Percentiles rank a stretch among this genome's conserved stretches.
Evolutionary conservation across 1,140 invertebrate species (phyloP).

Genomic region (Whitmania pigra): DNA sequence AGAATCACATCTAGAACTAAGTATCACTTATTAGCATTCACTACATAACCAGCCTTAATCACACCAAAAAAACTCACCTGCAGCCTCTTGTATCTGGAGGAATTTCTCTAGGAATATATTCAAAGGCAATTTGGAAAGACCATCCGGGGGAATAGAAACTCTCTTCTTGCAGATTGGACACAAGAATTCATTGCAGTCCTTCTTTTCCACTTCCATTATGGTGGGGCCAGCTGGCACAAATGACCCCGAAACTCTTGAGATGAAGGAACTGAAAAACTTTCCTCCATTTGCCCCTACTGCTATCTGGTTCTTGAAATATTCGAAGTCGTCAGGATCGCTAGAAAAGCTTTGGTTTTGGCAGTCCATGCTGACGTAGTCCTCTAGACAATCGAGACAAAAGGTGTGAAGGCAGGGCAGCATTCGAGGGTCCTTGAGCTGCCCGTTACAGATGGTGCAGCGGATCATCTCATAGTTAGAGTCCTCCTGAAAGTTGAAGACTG

Average conservation of each 20-base stretch:
- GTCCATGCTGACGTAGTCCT: slow-evolving; percentile 3
- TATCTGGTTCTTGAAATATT: not conserved
- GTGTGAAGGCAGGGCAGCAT: not conserved
- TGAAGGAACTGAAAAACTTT: not conserved
- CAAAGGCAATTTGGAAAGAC: not conserved
- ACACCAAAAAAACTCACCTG: not conserved
- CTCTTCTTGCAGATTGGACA: slow-evolving; percentile 8
- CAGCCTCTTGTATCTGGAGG: not conserved
- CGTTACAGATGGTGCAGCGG: not conserved
- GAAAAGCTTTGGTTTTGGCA: not conserved
- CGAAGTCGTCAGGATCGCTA: not conserved
- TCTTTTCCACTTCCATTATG: not conserved
- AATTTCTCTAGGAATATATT: slow-evolving; percentile 7
- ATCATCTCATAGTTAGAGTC: not conserved
- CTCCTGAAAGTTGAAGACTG: slow-evolving; percentile 4
- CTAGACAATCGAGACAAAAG: slow-evolving; percentile 5
- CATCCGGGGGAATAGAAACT: not conserved
- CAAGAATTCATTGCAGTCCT: not conserved
- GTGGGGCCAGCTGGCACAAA: not conserved
- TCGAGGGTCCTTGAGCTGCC: not conserved
- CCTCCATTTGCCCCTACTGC: too few relatives aligned
- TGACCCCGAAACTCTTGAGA: not conserved
- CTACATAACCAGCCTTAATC: too few relatives aligned
- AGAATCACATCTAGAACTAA: too few relatives aligned
- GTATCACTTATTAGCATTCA: too few relatives aligned